Base-by-base conservation (phyloP, 2,113 vertebrate genomes). In the Athene cunicularia region DNA sequence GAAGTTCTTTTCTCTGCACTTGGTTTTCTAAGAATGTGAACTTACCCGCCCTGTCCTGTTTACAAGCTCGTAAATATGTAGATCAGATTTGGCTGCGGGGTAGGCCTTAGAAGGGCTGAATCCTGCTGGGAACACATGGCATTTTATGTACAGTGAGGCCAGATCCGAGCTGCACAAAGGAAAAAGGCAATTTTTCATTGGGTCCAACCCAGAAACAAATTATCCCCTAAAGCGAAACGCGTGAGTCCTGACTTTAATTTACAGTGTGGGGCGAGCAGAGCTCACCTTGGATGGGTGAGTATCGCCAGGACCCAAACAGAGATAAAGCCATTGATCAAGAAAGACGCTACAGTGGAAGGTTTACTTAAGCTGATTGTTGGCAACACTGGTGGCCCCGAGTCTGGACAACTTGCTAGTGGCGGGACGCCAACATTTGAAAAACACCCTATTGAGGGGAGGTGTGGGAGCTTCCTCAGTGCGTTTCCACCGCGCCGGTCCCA, bases 21-120 rank as follows among this genome's bases (percentile, higher is more conserved):
- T 87, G 76, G 94, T 95, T 97, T 96, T 97, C 95, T 93, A 97
- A 97, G 97, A 97, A 98, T 96, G 97, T 95, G 96, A 95, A 97
- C 96, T 96, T 92, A 94, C 96, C 95, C 93, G 1, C 97, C 93
- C 83, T 2, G 59, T 94, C 91, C 95, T 95, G 96, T 96, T 96
- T 95, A 95, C 93, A 93, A 68, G 86, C 96, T 95, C 11, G 82
- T 96, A 95, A 96, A 90, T 91, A 96, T 94, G 93, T 70, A 92
- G 93, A 95, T 96, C 90, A 86, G 95, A 96, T 96, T 76, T 95
- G 94, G 96, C 96, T 77, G 67, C 19, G 4, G 94, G 85, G 62
- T 58, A 91, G 85, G 73, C 92, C 90, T 82, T 93, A 95, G 80
- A 97, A 90, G 62, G 88, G 50, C 89, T 88, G 95, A 94, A 96